Percentiles rank a stretch among this genome's conserved stretches.
phyloP scores from a whole-genome alignment of 2,888 invertebrate genomes.

The Mechanitis messenoides region DNA sequence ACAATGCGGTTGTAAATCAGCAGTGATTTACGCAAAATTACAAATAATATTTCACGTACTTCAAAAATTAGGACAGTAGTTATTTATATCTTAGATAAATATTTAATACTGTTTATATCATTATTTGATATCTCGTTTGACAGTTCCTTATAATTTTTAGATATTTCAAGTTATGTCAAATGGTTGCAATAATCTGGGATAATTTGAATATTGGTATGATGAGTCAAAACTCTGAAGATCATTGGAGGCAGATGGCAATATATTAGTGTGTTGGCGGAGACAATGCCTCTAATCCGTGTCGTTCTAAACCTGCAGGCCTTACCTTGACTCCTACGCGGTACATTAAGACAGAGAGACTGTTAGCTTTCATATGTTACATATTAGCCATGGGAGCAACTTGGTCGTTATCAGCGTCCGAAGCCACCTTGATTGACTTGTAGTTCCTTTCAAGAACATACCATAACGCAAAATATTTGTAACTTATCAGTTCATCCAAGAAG shows the following conservation, averaged over 20 bases:
- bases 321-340: slow-evolving; percentile 76
- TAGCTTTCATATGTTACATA: slow-evolving; percentile 10
- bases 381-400: slow-evolving; percentile 1
- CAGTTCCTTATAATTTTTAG: too few species aligned
- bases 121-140: not conserved
- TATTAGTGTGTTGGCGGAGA: slow-evolving; percentile 68
- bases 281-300: slow-evolving; percentile 60
- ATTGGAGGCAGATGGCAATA: slow-evolving; percentile 43
- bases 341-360: slow-evolving; percentile 41
- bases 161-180: too few species aligned
- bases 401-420: not conserved
- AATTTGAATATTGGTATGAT: slow-evolving; percentile 26
- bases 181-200: not conserved
- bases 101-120: not conserved
- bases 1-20: slow-evolving; percentile 25
- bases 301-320: slow-evolving; percentile 69
- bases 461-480: not conserved
- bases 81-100: not conserved
- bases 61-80: slow-evolving; percentile 9
- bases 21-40: slow-evolving; percentile 29
- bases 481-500: slow-evolving; percentile 21
- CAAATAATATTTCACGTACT: slow-evolving; percentile 25
- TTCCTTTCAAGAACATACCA: not conserved
- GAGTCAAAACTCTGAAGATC: slow-evolving; percentile 38
- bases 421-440: not conserved